Base-by-base conservation (phyloP, 2,797 vertebrate genomes). In the Borostomias antarcticus region DNA sequence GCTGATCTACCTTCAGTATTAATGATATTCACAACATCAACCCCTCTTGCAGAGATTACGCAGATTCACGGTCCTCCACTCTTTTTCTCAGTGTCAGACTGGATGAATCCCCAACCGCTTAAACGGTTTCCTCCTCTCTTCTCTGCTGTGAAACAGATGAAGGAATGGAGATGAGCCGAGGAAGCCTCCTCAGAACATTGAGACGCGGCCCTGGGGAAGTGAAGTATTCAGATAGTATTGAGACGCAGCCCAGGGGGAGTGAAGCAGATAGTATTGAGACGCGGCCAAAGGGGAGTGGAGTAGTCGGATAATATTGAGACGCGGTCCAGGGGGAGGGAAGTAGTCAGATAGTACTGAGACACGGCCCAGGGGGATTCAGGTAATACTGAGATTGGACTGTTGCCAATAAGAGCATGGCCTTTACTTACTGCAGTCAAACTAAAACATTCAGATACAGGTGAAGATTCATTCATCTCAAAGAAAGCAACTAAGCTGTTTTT, bases 21-120 rank as follows among this genome's bases (percentile, higher is more conserved):
- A 43, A 66, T 45, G 37, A 9, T 40, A 13, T 11, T 19, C 17
- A n/a, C n/a, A n/a, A n/a, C n/a, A n/a, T n/a, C n/a, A 37, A 58
- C 25, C 19, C 33, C 19, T 19, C 8, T 28, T 28, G 57, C 29
- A 2, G 17, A 28, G 15, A 29, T 65, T 82, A 43, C 13, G 15
- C 62, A 73, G 70, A 73, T 53, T 70, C 68, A 86, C 82, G 83
- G 84, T 84, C 79, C 82, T 78, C 62, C 73, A 45, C 58, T 70
- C 48, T 21, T 33, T 58, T 53, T 82, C 68, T 70, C 70, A 62
- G 62, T 74, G 74, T 76, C 65, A 60, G 76, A 74, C 74, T 73
- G 76, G 68, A 76, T 71, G 52, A 68, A 74, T 78, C 71, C 64
- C 78, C 15, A 75, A 61, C 48, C 15, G 58, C 40, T 23, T 29